Evolutionary conservation across 2,888 invertebrate genomes (phyloP), one percentile per base, ranked within the genome.

Genomic region (Parascotia fuliginaria): DNA sequence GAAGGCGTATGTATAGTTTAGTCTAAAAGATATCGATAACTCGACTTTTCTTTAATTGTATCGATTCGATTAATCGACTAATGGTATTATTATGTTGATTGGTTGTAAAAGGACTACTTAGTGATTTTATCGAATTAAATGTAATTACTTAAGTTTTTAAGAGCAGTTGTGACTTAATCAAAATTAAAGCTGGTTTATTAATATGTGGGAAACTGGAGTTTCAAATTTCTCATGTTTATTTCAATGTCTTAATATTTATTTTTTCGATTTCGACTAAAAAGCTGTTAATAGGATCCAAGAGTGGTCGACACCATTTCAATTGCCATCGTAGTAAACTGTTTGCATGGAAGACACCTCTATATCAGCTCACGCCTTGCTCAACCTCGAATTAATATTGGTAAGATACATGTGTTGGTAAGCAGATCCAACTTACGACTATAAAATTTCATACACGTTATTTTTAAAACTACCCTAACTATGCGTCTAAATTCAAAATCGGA

Each of bases 61-160:
- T 46, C 44, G 53, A 66, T 62, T 63, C n/a, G n/a, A 67, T 69
- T 58, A 41, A 55, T 6, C 24, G 3, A 24, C 40, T 66, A 73
- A 72, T 75, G 73, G 71, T 66, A 57, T 72, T 70, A 72, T 75
- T 75, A 75, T 74, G 71, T 40, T 65, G 65, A 71, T 75, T 47
- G 37, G 45, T 53, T 56, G 58, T 58, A 44, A 60, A 68, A 61
- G 62, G 60, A 55, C 54, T 50, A 57, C 52, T 46, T 14, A 58
- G 48, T 57, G 54, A 65, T 61, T 70, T 57, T 58, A 55, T 51
- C 43, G 7, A 55, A 31, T 52, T 33, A 53, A 55, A 58, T 41
- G 37, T 58, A 42, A 33, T 42, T 42, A 54, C 55, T 42, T 36
- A 32, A 38, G 49, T 50, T 47, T 43, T 44, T 55, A 42, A 32